phyloP scores from a whole-genome alignment of 30 jellyfish, hydroid and myxozoan species.

The Aurelia sp. region DNA sequence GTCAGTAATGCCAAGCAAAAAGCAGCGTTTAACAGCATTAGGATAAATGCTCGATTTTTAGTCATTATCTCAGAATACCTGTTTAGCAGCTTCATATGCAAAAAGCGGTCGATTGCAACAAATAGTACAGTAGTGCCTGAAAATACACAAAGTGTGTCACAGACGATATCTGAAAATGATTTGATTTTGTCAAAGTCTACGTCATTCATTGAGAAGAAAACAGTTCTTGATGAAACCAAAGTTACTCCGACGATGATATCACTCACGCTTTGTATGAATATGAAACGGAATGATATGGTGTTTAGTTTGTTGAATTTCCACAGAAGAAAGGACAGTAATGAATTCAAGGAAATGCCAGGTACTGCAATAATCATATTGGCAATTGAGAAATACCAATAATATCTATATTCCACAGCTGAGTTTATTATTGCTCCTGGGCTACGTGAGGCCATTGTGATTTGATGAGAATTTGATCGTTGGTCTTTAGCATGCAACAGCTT shows the following conservation, averaged over 20 bases:
- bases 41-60: constrained; percentile 11
- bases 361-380: constrained; percentile 1
- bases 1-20: neutral
- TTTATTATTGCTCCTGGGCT: too few relatives aligned
- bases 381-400: constrained; percentile 1
- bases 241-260: constrained; percentile 20
- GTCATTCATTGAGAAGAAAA: neutral
- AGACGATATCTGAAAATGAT: constrained; percentile 12
- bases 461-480: too few relatives aligned
- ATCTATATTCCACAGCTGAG: neutral
- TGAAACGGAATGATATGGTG: constrained; percentile 22
- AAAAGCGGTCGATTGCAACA: constrained; percentile 50
- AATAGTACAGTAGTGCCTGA: constrained; percentile 19
- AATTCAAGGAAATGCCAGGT: constrained; percentile 3
- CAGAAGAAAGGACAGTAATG: constrained; percentile 9
- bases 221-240: constrained; percentile 10
- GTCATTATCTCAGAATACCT: constrained; percentile 36
- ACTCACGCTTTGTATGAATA: constrained; percentile 12
- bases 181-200: constrained; percentile 3
- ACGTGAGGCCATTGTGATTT: too few relatives aligned
- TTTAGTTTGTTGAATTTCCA: constrained; percentile 28
- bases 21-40: constrained; percentile 13
- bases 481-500: too few relatives aligned
- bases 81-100: constrained; percentile 46
- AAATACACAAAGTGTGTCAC: constrained; percentile 36